Evolutionary conservation across 1,140 invertebrate species (phyloP).

Genomic region (Harpegnathos saltator): DNA sequence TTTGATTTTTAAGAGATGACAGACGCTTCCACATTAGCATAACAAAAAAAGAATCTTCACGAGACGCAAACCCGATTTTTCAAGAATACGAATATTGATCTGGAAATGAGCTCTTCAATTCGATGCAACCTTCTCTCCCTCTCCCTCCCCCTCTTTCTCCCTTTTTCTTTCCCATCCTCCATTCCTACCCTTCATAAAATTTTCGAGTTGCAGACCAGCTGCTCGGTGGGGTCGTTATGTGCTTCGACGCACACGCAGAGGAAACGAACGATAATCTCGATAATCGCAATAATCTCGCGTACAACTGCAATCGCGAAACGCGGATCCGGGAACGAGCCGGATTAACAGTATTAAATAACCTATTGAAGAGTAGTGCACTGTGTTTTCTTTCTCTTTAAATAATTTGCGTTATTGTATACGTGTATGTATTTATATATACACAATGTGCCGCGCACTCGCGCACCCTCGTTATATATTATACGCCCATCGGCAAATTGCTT

Average conservation of each 20-base stretch:
- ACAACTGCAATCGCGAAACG: slow-evolving; percentile 17
- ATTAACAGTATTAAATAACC: slow-evolving; percentile 78
- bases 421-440: slow-evolving; percentile 25
- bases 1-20: too few species aligned
- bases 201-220: slow-evolving; percentile 83
- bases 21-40: too few species aligned
- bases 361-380: slow-evolving; percentile 55
- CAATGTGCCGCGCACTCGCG: too few species aligned
- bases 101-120: background rate
- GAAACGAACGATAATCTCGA: slow-evolving; percentile 44
- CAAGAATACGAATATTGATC: too few species aligned
- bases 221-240: slow-evolving; percentile 81
- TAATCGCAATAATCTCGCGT: slow-evolving; percentile 23
- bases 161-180: background rate
- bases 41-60: too few species aligned
- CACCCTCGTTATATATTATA: too few species aligned
- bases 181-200: slow-evolving; percentile 13
- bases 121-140: slow-evolving; percentile 59
- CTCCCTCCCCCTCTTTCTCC: slow-evolving; percentile 10
- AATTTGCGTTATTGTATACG: slow-evolving; percentile 78
- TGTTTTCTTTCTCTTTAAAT: slow-evolving; percentile 75
- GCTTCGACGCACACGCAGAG: slow-evolving; percentile 68
- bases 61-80: too few species aligned
- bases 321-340: slow-evolving; percentile 45
- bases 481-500: too few species aligned